phyloP scores from a whole-genome alignment of 2,113 vertebrate genomes.

The Verasper variegatus region DNA sequence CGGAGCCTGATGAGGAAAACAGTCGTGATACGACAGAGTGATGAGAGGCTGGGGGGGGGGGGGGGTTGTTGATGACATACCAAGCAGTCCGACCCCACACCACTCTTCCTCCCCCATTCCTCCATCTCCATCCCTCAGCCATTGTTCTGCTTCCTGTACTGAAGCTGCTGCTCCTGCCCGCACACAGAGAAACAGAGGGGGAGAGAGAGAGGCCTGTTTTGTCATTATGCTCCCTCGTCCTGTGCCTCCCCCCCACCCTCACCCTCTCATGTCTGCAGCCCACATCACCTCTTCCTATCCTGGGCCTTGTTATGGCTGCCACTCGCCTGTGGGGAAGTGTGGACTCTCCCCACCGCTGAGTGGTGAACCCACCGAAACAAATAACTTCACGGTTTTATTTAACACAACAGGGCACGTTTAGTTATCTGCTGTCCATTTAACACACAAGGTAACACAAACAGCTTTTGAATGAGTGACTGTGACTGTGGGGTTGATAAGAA shows the following conservation, averaged over 20 bases:
- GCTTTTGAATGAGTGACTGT: neutral
- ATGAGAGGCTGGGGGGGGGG: neutral
- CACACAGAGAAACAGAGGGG: constrained; percentile 20
- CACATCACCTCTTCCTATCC: constrained; percentile 72
- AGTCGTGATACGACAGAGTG: constrained; percentile 26
- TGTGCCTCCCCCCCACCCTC: constrained; percentile 6
- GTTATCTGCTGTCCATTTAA: neutral
- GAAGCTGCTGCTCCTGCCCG: constrained; percentile 49
- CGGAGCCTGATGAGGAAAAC: constrained; percentile 51
- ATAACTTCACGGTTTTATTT: neutral
- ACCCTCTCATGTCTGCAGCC: constrained; percentile 65
- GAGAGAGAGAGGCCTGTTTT: constrained; percentile 60
- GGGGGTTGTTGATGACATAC: constrained; percentile 53
- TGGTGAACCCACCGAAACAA: too few species aligned
- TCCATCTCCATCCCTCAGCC: constrained; percentile 40
- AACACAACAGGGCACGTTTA: neutral
- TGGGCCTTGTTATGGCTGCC: constrained; percentile 63
- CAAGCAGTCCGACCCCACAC: constrained; percentile 20
- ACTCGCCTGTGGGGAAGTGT: constrained; percentile 19
- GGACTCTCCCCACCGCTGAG: neutral
- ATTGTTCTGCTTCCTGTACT: constrained; percentile 82
- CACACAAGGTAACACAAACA: neutral
- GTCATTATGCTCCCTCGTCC: constrained; percentile 39
- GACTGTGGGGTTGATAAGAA: too few species aligned
- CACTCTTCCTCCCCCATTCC: constrained; percentile 5